Conservation (phyloP, 2,113 vertebrate species). For the Platysteira castanea region DNA sequence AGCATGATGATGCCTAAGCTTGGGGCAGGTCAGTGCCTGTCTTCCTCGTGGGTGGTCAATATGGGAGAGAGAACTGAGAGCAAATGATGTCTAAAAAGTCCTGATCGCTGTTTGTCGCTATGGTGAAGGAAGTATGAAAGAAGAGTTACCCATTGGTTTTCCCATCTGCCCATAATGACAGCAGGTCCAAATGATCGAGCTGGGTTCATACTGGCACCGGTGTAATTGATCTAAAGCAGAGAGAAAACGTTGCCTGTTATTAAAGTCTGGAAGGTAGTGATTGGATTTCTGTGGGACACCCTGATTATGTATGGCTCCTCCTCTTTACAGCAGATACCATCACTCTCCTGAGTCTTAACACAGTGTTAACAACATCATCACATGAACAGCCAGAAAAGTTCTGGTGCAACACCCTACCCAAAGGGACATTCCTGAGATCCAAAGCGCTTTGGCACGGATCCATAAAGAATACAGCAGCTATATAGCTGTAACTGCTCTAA, state of each 20-base stretch:
- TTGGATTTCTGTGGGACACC: background rate
- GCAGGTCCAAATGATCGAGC: slow-evolving; percentile 92
- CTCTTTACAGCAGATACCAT: background rate
- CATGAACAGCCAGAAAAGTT: background rate
- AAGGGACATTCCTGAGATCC: background rate
- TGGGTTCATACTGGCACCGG: slow-evolving; percentile 95
- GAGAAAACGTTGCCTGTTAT: slow-evolving; percentile 3
- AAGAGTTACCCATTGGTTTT: slow-evolving; percentile 89
- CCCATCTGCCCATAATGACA: slow-evolving; percentile 85
- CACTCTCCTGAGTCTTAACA: background rate
- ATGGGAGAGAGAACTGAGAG: background rate
- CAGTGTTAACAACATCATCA: background rate
- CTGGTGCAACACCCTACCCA: background rate
- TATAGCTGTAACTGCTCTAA: background rate
- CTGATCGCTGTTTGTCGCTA: background rate
- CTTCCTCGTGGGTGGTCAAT: background rate
- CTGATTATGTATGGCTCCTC: background rate
- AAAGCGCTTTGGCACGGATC: background rate
- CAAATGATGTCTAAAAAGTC: background rate
- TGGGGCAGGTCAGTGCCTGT: background rate
- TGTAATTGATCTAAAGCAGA: slow-evolving; percentile 85
- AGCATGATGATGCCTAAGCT: background rate
- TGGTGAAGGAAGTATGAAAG: background rate
- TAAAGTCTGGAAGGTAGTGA: background rate
- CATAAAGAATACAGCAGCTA: background rate